Conservation (phyloP, 2,888 invertebrate genomes). For the Drosophila anceps region DNA sequence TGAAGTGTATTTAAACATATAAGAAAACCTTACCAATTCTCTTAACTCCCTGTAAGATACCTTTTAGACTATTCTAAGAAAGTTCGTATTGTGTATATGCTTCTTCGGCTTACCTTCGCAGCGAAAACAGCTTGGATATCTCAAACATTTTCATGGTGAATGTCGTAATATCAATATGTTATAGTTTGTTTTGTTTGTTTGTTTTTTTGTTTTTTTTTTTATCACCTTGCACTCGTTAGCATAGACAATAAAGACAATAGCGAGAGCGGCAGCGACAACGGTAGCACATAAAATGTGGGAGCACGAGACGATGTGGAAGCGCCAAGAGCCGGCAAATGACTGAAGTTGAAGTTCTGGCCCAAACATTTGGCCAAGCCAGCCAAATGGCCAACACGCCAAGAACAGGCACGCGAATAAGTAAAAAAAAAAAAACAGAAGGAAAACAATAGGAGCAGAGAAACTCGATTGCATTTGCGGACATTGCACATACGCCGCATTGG, state of each 20-base stretch:
- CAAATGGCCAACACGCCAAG: constrained; percentile 41
- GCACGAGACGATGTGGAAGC: constrained; percentile 61
- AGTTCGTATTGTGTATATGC: not conserved
- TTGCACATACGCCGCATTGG: constrained; percentile 69
- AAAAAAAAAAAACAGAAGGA: constrained; percentile 20
- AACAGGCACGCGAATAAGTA: constrained; percentile 12
- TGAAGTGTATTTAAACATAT: no score
- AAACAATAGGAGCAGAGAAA: not conserved
- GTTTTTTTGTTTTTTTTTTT: constrained; percentile 9
- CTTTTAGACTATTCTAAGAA: not conserved
- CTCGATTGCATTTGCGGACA: constrained; percentile 64
- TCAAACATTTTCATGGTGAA: constrained; percentile 82
- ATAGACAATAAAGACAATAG: constrained; percentile 20
- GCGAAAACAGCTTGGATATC: constrained; percentile 82
- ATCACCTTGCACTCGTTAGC: constrained; percentile 31
- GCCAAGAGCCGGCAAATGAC: constrained; percentile 69
- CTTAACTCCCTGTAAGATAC: not conserved
- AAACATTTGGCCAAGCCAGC: constrained; percentile 24
- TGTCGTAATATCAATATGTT: constrained; percentile 10
- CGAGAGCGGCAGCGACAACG: constrained; percentile 1
- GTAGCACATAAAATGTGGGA: constrained; percentile 19
- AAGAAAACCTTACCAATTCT: no score
- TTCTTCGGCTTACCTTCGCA: constrained; percentile 77
- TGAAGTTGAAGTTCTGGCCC: constrained; percentile 55
- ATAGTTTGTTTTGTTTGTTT: no score